Evolutionary conservation across 2,797 vertebrate genomes (phyloP).

Genomic region (Gallinago solitaria): DNA sequence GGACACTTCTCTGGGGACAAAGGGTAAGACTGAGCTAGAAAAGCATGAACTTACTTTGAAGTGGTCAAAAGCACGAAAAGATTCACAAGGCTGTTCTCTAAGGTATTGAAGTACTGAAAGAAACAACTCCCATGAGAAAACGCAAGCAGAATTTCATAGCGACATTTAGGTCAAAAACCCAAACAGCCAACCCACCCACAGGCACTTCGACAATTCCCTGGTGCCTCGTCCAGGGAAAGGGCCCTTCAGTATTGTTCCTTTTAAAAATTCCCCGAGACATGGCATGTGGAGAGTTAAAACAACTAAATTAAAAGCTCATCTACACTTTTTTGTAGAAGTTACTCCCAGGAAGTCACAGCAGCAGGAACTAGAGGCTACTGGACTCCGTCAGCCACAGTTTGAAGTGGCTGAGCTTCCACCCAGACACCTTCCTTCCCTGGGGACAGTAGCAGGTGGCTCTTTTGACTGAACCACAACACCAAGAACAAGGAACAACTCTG

Average conservation of each 20-base stretch:
- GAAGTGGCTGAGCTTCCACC: background rate
- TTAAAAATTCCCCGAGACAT: background rate
- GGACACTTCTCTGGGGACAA: background rate
- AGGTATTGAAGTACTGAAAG: conserved; percentile 92
- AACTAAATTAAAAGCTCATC: background rate
- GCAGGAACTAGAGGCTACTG: background rate
- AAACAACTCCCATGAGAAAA: background rate
- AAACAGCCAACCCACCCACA: background rate
- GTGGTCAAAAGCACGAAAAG: conserved; percentile 97
- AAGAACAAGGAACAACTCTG: background rate
- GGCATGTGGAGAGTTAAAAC: background rate
- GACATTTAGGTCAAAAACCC: background rate
- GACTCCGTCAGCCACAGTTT: background rate
- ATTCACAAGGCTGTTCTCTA: conserved; percentile 97
- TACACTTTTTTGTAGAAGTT: background rate
- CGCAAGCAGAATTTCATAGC: background rate
- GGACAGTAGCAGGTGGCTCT: background rate
- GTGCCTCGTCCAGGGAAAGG: background rate
- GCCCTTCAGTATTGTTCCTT: background rate
- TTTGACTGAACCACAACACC: background rate
- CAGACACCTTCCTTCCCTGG: background rate
- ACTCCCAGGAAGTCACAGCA: background rate
- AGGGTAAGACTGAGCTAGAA: background rate
- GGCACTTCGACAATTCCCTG: background rate
- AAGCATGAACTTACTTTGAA: conserved; percentile 89